A percentile compares a stretch with the other conserved stretches of the same genome.
Evolutionary conservation across 2,888 invertebrate genomes (phyloP).

Genomic region (Macaria liturata): DNA sequence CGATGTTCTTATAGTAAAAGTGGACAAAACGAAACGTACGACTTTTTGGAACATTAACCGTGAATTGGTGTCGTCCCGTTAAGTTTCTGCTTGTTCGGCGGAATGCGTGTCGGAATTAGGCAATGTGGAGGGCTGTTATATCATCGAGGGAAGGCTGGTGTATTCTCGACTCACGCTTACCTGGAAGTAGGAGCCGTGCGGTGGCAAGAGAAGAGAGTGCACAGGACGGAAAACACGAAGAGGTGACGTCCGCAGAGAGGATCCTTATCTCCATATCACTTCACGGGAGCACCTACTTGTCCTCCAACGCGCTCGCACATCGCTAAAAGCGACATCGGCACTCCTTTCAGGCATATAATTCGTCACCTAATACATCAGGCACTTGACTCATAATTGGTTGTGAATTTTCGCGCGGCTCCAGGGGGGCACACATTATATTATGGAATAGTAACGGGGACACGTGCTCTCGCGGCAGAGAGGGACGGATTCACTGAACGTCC

Average conservation of each 20-base stretch:
- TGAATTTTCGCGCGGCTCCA: conserved; percentile 79
- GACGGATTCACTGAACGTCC: conserved; percentile 84
- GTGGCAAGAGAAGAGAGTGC: conserved; percentile 66
- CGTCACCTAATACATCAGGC: conserved; percentile 77
- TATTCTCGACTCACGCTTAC: conserved; percentile 47
- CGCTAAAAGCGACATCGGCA: conserved; percentile 66
- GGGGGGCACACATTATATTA: conserved; percentile 81
- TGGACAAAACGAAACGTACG: conserved; percentile 1
- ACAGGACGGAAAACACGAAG: conserved; percentile 78
- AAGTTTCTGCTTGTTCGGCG: no score
- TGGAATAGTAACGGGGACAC: conserved; percentile 81
- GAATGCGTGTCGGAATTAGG: conserved; percentile 6
- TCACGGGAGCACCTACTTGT: conserved; percentile 69
- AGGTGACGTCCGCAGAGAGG: conserved; percentile 63
- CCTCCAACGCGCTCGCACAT: conserved; percentile 67
- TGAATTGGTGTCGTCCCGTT: no score
- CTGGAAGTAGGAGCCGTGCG: conserved; percentile 63
- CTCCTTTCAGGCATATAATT: conserved; percentile 76
- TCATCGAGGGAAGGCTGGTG: conserved; percentile 21
- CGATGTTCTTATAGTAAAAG: no score
- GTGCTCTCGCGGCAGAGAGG: conserved; percentile 83
- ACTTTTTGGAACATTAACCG: no score
- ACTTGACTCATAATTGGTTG: conserved; percentile 81
- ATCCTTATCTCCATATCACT: conserved; percentile 80
- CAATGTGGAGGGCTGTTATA: conserved; percentile 28